Base-by-base conservation (phyloP, 2,888 invertebrate genomes). In the Xiphydria camelus region DNA sequence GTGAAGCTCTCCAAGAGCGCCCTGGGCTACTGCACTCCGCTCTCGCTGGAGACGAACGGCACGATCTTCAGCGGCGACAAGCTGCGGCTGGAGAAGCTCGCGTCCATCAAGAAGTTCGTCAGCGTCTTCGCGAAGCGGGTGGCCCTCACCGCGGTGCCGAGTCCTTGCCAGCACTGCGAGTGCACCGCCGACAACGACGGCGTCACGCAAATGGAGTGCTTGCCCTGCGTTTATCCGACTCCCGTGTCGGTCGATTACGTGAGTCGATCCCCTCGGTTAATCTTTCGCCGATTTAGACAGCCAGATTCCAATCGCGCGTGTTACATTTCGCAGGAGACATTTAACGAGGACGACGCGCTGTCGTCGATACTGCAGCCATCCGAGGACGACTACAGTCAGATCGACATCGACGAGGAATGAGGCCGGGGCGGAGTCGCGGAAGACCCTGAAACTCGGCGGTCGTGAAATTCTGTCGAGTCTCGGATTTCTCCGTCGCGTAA, bases 1-100 rank as follows among this genome's bases (percentile, higher is more conserved):
- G 85, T 90, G 15, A 85, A 83, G 46, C 76, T 89, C 49, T 87
- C 91, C 1, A 91, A 91, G 68, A 83, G 83, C 46, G 83, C 82
- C 47, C 77, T 92, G 18, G 91, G 91, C 12, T 81, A 88, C 33
- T 94, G 94, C 67, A 84, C 86, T 1, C 87, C 91, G 0, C 78
- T 94, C 14, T 89, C 93, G 0, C 72, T 93, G 57, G 91, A 93
- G 73, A 91, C 91, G 2, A 91, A 92, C 62, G 94, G 91, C 83
- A 79, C 86, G 1, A 78, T 87, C 42, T 87, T 87, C 64, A 82
- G 82, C 47, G 81, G 80, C 0, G 79, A 80, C 46, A 83, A 83
- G 64, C 62, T 86, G 47, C 79, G 80, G 45, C 77, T 78, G 9
- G 81, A 81, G 35, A 82, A 82, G 38, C 77, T 77, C 26, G 77